phyloP scores from a whole-genome alignment of 1,140 invertebrate species.

The Platorchestia sp. region DNA sequence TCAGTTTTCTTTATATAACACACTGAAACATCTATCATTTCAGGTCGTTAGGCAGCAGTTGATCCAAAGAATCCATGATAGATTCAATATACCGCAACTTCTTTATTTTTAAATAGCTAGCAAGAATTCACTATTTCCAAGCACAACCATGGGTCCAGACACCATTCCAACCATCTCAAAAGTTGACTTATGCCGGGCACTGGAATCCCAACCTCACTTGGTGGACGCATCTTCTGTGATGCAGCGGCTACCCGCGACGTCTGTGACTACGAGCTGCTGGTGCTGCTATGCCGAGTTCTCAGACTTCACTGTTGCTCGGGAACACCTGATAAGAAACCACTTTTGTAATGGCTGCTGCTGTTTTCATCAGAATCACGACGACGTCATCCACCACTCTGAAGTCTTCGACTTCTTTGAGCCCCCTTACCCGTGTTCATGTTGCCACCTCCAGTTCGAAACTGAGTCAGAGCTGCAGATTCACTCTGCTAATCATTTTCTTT shows the following conservation, averaged over 20 bases:
- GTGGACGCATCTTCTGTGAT: neutral
- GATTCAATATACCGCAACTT: neutral
- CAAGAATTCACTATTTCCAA: neutral
- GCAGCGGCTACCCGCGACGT: neutral
- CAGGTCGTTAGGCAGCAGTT: neutral
- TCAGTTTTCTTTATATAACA: neutral
- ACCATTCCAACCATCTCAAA: neutral
- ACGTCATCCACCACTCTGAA: neutral
- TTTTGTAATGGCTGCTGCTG: neutral
- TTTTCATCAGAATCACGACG: neutral
- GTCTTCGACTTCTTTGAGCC: neutral
- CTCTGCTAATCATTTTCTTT: neutral
- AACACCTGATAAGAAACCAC: constrained; percentile 18
- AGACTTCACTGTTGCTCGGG: neutral
- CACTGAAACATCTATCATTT: neutral
- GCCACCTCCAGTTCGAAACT: neutral
- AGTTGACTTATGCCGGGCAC: neutral
- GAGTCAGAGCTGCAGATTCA: neutral
- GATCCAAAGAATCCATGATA: neutral
- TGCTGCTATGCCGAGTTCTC: neutral
- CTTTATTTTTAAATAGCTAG: neutral
- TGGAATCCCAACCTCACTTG: neutral
- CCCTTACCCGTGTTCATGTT: neutral
- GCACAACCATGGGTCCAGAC: neutral
- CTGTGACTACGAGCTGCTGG: neutral